Conservation (phyloP, 2,888 invertebrate species). For the Dysmachus trigonus region DNA sequence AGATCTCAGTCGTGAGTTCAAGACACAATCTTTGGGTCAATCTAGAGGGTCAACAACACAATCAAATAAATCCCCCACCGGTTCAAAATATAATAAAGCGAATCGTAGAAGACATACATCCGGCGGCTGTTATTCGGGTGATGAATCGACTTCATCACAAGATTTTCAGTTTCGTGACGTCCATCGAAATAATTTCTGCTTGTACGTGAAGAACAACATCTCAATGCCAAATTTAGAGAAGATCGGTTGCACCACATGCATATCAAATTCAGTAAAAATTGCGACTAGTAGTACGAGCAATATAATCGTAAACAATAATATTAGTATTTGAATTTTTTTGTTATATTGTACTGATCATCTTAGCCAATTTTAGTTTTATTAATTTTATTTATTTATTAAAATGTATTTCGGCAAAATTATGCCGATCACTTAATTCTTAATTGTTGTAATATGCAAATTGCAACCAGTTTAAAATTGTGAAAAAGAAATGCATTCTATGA, state of each 20-base stretch:
- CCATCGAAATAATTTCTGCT: neutral
- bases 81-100: neutral
- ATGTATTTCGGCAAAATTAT: neutral
- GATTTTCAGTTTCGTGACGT: neutral
- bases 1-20: neutral
- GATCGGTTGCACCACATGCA: conserved; percentile 49
- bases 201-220: conserved; percentile 49
- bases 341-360: neutral
- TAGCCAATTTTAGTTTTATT: neutral
- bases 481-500: conserved; percentile 12
- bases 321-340: conserved; percentile 51
- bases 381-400: conserved; percentile 1
- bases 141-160: neutral
- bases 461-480: neutral
- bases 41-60: neutral
- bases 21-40: neutral
- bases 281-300: conserved; percentile 56
- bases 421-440: neutral
- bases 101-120: neutral
- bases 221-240: conserved; percentile 52
- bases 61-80: neutral
- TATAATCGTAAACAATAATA: conserved; percentile 58
- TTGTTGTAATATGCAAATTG: neutral
- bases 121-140: neutral
- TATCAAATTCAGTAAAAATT: conserved; percentile 56